Evolutionary conservation across 2,113 vertebrate species (phyloP), one percentile per base, ranked within the genome.

Genomic region (Uria aalge): DNA sequence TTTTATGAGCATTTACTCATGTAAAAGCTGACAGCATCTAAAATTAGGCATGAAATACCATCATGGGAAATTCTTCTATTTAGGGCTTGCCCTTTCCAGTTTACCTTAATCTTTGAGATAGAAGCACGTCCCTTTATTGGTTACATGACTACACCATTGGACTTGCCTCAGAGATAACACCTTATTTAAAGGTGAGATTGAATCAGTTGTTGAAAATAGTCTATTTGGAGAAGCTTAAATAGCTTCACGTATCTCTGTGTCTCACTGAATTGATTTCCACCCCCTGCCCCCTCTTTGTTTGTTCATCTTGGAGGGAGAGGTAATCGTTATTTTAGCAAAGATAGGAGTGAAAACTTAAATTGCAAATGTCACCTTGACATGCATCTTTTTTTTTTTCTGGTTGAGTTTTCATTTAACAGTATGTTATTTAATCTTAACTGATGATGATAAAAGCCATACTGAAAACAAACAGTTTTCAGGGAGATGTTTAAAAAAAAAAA

Each of bases 21-120:
- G 59, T 93, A 91, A 93, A 96, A 90, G 85, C 90, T 93, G 94
- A 84, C 93, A 96, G 80, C 36, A 66, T 94, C 98, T 98, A 97
- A 98, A 98, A 92, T 98, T 97, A 97, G 96, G 53, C 78, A 68
- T 88, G 91, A 85, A 82, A 64, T 80, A 77, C 81, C 82, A 43
- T 92, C 74, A 24, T 47, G 73, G 78, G 81, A 92, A 92, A 80
- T 88, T 90, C 79, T 94, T 87, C 63, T 91, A 88, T 92, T 82
- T 77, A 94, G 88, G 91, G 66, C 76, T 89, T 80, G 73, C 89
- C 85, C 94, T 97, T 86, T 91, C 43, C 57, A 64, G 56, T 69
- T 86, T 90, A 59, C 90, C 94, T 94, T 96, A 91, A 72, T 87
- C 94, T 96, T 80, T 66, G 41, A 45, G 75, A 84, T 68, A 71